Percentiles rank a stretch among this genome's conserved stretches.
Conservation (phyloP, 2,797 vertebrate species). For the Syncerus caffer region DNA sequence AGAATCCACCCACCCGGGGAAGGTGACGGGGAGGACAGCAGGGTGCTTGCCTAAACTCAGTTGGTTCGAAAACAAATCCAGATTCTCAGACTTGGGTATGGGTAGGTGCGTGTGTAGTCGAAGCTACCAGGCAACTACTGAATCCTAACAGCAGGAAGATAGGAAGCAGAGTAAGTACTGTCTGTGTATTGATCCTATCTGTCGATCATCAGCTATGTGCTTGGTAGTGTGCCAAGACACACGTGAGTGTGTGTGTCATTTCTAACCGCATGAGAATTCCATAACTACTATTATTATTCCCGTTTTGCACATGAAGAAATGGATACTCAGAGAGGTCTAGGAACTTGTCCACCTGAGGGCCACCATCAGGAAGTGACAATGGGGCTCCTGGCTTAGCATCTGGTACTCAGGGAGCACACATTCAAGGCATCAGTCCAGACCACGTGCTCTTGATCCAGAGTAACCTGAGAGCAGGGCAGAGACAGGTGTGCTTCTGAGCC, state of each 20-base stretch:
- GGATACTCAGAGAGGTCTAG: background rate
- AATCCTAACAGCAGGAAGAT: background rate
- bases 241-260: background rate
- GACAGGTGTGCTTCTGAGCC: accelerated
- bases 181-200: background rate
- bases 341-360: background rate
- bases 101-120: background rate
- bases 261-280: background rate
- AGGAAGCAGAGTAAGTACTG: background rate
- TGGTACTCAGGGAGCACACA: accelerated
- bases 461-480: background rate
- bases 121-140: background rate
- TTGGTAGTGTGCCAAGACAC: background rate
- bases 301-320: background rate
- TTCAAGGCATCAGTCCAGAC: background rate
- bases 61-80: background rate
- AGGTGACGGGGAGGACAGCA: background rate
- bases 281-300: background rate
- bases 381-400: background rate
- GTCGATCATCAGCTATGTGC: background rate
- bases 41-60: too few relatives aligned
- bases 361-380: background rate
- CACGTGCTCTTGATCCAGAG: background rate
- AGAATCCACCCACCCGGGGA: background rate
- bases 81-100: background rate